A percentile compares a stretch with the other conserved stretches of the same genome.
These are phyloP conservation scores for Eriosoma lanigerum DNA, from an alignment of 1,140 invertebrate genomes.

Conservation along the genomic window DNA sequence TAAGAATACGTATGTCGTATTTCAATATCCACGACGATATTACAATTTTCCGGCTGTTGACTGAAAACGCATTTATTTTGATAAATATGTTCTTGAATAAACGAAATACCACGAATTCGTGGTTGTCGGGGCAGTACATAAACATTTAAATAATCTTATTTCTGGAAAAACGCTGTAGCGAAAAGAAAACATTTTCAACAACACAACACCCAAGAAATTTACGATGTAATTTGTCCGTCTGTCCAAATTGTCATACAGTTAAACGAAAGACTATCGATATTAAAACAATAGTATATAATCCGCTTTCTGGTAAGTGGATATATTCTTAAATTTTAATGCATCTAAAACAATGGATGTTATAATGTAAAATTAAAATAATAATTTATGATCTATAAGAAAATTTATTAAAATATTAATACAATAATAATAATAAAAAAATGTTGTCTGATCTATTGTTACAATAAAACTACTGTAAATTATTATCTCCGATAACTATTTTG, in stretches of 20 bases:
- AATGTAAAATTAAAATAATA: no score
- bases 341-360: no score
- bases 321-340: no score
- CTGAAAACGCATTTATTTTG: neutral
- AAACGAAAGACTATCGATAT: neutral
- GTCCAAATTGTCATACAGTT: neutral
- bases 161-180: conserved; percentile 21
- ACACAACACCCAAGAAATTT: neutral
- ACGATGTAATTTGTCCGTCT: neutral
- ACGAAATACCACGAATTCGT: neutral
- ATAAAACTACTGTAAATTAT: no score
- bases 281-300: no score
- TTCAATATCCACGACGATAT: neutral
- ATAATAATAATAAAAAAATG: no score
- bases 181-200: conserved; percentile 13
- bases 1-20: neutral
- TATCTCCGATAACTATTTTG: no score
- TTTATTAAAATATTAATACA: no score
- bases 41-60: neutral
- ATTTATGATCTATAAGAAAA: no score
- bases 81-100: neutral
- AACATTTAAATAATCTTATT: conserved; percentile 25
- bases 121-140: neutral
- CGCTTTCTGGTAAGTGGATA: no score
- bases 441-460: no score